Conservation (phyloP, 1,140 invertebrate species). For the Lordiphosa collinella region DNA sequence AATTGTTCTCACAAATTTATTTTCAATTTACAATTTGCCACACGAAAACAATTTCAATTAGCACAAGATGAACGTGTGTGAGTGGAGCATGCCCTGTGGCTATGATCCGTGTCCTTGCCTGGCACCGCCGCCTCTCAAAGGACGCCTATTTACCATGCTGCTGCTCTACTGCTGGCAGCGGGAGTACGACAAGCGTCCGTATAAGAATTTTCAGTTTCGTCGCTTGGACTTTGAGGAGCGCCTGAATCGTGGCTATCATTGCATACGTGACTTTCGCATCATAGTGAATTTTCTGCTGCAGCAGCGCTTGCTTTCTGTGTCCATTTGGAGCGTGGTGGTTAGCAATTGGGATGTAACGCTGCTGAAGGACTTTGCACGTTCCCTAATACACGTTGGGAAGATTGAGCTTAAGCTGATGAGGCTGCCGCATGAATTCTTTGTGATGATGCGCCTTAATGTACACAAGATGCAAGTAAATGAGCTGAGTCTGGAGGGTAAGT, state of each 20-base stretch:
- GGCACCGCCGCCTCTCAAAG: background rate
- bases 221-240: constrained; percentile 57
- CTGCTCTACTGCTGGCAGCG: constrained; percentile 68
- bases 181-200: constrained; percentile 71
- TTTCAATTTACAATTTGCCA: constrained; percentile 3
- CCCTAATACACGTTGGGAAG: constrained; percentile 13
- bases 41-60: no score
- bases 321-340: constrained; percentile 24
- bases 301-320: constrained; percentile 12
- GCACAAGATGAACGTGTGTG: constrained; percentile 36
- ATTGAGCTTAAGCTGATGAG: constrained; percentile 56
- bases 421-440: constrained; percentile 57
- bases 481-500: constrained; percentile 58
- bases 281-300: constrained; percentile 50
- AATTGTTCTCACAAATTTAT: constrained; percentile 16
- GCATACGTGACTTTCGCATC: constrained; percentile 39
- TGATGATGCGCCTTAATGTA: constrained; percentile 41
- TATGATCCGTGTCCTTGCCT: constrained; percentile 6
- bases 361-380: constrained; percentile 37
- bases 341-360: constrained; percentile 29
- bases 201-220: constrained; percentile 47
- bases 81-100: constrained; percentile 24
- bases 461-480: constrained; percentile 30
- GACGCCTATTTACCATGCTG: constrained; percentile 30
- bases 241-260: constrained; percentile 44